These are phyloP conservation scores for Cephalotes varians DNA, from an alignment of 2,888 invertebrate genomes.

Conservation along the genomic window DNA sequence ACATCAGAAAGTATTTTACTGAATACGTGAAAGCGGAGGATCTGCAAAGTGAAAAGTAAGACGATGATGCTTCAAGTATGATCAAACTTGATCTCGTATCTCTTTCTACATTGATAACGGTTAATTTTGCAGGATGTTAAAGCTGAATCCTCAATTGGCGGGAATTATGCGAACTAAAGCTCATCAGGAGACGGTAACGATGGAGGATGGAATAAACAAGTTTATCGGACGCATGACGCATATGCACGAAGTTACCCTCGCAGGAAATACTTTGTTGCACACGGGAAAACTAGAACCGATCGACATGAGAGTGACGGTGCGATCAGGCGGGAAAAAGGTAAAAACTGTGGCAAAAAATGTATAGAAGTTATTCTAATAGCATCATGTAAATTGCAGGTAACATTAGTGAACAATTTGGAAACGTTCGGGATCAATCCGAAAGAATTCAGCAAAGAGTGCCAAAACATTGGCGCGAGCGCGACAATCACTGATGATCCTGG, in stretches of 20 bases:
- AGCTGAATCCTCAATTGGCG: conserved; percentile 87
- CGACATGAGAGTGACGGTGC: conserved; percentile 91
- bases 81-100: not conserved
- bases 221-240: conserved; percentile 91
- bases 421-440: conserved; percentile 93
- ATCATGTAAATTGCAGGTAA: conserved; percentile 88
- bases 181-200: conserved; percentile 87
- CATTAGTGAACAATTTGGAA: conserved; percentile 95
- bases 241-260: conserved; percentile 89
- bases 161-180: conserved; percentile 85
- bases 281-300: conserved; percentile 93
- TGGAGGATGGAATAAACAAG: conserved; percentile 91
- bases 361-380: not conserved
- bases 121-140: conserved; percentile 86
- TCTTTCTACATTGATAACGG: not conserved
- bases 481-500: conserved; percentile 92
- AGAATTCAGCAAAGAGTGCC: conserved; percentile 93
- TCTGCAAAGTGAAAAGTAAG: conserved; percentile 86
- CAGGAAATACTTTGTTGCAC: conserved; percentile 86
- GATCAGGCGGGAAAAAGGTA: conserved; percentile 96
- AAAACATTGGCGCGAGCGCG: conserved; percentile 95
- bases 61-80: too few relatives aligned
- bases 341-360: not conserved
- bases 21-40: conserved; percentile 90
- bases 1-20: conserved; percentile 90